Percentiles rank a stretch among this genome's conserved stretches.
Evolutionary conservation across 2,797 vertebrate genomes (phyloP).

Genomic region (Parauchenoglanis ngamensis): DNA sequence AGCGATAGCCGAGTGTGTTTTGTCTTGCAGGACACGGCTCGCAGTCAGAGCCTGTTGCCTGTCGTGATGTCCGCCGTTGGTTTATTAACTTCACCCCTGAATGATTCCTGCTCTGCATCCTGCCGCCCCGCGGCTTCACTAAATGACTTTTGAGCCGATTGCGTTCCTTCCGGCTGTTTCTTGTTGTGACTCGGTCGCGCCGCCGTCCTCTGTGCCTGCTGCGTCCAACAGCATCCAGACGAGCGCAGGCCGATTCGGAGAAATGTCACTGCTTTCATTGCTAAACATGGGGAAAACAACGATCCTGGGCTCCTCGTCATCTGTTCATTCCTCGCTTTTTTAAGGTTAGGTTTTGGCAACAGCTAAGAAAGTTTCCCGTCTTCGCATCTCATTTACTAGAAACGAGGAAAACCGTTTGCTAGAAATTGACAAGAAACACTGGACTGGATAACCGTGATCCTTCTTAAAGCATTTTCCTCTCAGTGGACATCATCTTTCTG

Average conservation of each 20-base stretch:
- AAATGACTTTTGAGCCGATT: conserved; percentile 66
- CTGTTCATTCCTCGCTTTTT: conserved; percentile 24
- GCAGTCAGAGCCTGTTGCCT: neutral
- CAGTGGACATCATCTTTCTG: conserved; percentile 16
- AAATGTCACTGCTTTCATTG: conserved; percentile 78
- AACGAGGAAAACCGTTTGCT: neutral
- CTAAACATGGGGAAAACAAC: conserved; percentile 50
- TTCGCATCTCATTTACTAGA: conserved; percentile 1
- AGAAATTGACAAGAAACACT: neutral
- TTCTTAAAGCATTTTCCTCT: neutral
- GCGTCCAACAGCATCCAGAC: conserved; percentile 66
- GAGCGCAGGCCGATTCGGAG: conserved; percentile 66
- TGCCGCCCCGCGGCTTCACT: conserved; percentile 61
- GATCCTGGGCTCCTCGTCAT: neutral
- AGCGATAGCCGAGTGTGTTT: neutral
- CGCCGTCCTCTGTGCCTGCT: conserved; percentile 54
- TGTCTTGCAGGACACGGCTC: neutral
- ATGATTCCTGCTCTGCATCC: conserved; percentile 51
- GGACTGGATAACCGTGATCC: neutral
- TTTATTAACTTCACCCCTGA: conserved; percentile 71
- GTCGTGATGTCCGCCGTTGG: conserved; percentile 28
- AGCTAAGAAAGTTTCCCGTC: neutral
- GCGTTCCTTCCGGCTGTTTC: conserved; percentile 68
- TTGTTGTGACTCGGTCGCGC: conserved; percentile 59
- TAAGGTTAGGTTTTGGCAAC: neutral